Evolutionary conservation across 2,113 vertebrate species (phyloP), one percentile per base, ranked within the genome.

Genomic region (Myiozetetes cayanensis): DNA sequence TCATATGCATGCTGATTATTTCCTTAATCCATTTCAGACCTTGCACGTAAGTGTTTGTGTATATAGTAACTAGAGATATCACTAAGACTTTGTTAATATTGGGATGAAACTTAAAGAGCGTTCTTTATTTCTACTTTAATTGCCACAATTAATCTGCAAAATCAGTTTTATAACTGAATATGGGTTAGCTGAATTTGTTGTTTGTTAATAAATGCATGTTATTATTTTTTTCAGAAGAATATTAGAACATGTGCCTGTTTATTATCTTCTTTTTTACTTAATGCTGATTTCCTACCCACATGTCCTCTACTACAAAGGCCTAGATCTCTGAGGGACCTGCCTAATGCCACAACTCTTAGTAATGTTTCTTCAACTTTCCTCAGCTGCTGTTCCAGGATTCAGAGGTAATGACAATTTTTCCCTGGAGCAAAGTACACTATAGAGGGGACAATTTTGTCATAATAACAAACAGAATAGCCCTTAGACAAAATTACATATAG

Each of bases 1-100:
- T 96, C 68, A 71, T 92, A 90, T 81, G 35, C 46, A 53, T 58
- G 59, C 59, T 93, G 92, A 89, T 72, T 87, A 71, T 93, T 95
- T 95, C 83, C 65, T 94, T 84, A 86, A 92, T 74, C 43, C 39
- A 86, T 89, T 96, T 92, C 55, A 88, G 91, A 59, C 16, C 13
- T 53, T 74, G 55, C 46, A 93, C 0, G 0, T 49, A 94, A 90
- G 25, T 33, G 10, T 66, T 49, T 59, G 46, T 92, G 43, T 31
- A n/a, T 55, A 63, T 28, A 74, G 37, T 16, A 88, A 59, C 25
- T 33, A 70, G 63, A 84, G 61, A 20, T 63, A 83, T 43, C 20
- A 88, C 59, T 92, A 84, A 74, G 71, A 63, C 25, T n/a, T 84
- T 2, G 2, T 49, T 81, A 92, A 86, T 63, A 79, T 16, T 74